A percentile compares a stretch with the other conserved stretches of the same genome.
phyloP scores from a whole-genome alignment of 2,113 vertebrate genomes.

The Panthera uncia region DNA sequence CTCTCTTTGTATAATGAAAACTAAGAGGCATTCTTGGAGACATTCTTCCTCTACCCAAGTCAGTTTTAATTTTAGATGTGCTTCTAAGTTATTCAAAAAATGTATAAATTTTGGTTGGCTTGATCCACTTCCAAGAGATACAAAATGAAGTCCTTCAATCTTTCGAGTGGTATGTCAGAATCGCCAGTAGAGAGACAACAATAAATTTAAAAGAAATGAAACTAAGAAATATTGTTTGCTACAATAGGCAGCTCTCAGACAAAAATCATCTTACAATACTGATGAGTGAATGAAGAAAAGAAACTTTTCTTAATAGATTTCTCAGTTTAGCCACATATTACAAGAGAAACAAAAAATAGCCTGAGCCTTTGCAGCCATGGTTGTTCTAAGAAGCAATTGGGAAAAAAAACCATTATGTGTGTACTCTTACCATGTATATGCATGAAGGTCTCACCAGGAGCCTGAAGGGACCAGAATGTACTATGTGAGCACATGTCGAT shows the following conservation, averaged over 20 bases:
- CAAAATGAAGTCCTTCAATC: not conserved
- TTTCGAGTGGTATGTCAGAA: not conserved
- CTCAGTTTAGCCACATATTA: not conserved
- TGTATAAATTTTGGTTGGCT: not conserved
- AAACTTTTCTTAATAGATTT: not conserved
- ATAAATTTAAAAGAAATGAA: not conserved
- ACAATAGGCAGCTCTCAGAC: not conserved
- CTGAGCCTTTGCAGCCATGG: not conserved
- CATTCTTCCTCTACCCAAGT: not conserved
- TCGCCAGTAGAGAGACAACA: not conserved
- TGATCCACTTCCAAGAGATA: not conserved
- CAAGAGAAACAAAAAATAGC: not conserved
- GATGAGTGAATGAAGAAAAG: not conserved
- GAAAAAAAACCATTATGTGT: not conserved
- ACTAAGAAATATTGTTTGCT: not conserved
- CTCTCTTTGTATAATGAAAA: not conserved
- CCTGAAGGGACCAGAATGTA: not conserved
- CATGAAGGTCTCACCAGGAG: not conserved
- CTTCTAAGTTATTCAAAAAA: not conserved
- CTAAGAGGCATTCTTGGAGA: not conserved
- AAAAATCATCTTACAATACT: not conserved
- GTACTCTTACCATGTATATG: rapidly evolving
- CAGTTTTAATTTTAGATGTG: not conserved
- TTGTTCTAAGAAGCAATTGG: not conserved
- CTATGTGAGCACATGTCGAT: not conserved